Evolutionary conservation across 2,888 invertebrate species (phyloP), one percentile per base, ranked within the genome.

Genomic region (Cryptus armator): DNA sequence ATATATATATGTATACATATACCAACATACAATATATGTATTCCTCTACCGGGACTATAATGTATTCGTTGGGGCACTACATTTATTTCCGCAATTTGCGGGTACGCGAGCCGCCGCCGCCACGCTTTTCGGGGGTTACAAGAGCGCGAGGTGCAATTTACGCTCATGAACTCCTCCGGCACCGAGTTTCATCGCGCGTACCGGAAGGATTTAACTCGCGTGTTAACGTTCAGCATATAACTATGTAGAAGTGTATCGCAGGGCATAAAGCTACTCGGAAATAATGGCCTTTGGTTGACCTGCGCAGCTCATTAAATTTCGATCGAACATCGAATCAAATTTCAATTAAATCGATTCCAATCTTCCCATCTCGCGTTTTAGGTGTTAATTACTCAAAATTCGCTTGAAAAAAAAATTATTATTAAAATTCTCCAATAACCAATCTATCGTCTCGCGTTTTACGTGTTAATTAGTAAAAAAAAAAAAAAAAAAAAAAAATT

Each of bases 61-160:
- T 86, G 86, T 83, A 88, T 88, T 88, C 82, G 68, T 79, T 75
- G 68, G 64, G 70, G 86, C 81, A 88, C 87, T 87, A 85, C 87
- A 87, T 87, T 87, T 87, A 87, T 87, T 85, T 88, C 78, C 86
- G 75, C 86, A 85, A 87, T 87, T 88, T 88, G 87, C 85, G 87
- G 81, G 70, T 64, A 70, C 70, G 70, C 78, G 77, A 64, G 79
- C 43, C 56, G 72, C 78, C 80, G 78, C 46, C 59, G 79, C 83
- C 77, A 74, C 84, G 77, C 81, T 81, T 81, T 32, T 71, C 37
- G 37, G 37, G 37, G 37, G 81, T 64, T 62, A 56, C 56, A 19
- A 56, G 37, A 24, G 14, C 78, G 62, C 44, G 83, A 74, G 79
- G 82, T 81, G 85, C 81, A 88, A 88, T 88, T 88, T 88, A 88